Base-by-base conservation (phyloP, 2,888 invertebrate species). In the Ephialtes manifestator region DNA sequence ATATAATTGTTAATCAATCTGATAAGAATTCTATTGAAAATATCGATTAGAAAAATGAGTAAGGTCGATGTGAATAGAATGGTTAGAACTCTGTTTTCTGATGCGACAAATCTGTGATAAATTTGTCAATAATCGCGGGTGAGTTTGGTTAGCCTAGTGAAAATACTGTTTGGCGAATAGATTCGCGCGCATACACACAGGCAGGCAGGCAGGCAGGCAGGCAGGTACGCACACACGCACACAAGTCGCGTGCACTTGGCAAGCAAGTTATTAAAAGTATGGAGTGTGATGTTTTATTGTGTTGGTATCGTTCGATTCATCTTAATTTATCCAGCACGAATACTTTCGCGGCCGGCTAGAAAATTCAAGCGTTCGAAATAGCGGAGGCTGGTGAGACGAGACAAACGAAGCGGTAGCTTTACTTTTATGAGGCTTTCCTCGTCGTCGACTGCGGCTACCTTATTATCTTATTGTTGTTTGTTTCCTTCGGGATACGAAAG, bases 211-310 rank as follows among this genome's bases (percentile, higher is more conserved):
- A 71, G 71, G 76, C 24, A 24, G 24, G 24, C 24, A 24, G 24
- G 24, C 24, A 24, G 24, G 24, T 2, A 72, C 55, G 31, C 60
- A 39, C 39, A 2, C 39, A 35, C 35, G 35, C 8, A 8, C 35
- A 8, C 2, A 67, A 77, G 65, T 55, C 51, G 67, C 48, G 81
- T 31, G 81, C 74, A 53, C 60, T 81, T 55, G 72, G 55, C 84
- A 81, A 81, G 75, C 84, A 28, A 81, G 53, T 74, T 81, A 43
- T 51, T 58, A 58, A 81, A 77, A n/a, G 65, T 67, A 71, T 67
- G 39, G 39, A 39, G 67, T 71, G 75, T 72, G 72, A 24, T 65
- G 24, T 46, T 35, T 51, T 51, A 8, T 53, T 65, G 28, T 11
- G 13, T 74, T 15, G 55, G 13, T 60, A 1, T 67, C 28, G 53